Base-by-base conservation (phyloP, 2,113 vertebrate genomes). In the Labrus mixtus region DNA sequence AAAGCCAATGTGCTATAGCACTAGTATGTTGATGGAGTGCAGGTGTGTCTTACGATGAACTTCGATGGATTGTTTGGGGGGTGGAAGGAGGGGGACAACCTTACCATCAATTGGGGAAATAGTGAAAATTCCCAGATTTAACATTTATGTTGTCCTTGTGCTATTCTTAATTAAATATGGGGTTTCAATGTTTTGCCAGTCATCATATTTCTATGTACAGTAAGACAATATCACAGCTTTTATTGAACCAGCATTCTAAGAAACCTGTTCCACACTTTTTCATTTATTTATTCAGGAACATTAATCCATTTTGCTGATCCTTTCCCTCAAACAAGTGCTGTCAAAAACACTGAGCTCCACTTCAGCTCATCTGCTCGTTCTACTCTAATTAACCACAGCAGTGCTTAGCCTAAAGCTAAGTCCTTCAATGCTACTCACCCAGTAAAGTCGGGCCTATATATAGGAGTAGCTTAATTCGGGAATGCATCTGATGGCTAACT, bases 391-490 rank as follows among this genome's bases (percentile, higher is more conserved):
- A 61, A 25, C 45, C 51, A 39, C 57, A 62, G 67, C 23, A n/a
- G 36, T 61, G 69, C 20, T 15, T 69, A 6, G 59, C 66, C 69
- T 61, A n/a, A 43, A 48, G 71, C 41, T 13, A 29, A 59, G 72
- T 56, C 50, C 54, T 55, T 39, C 36, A 43, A 15, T 55, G 11
- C 51, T 36, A 25, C 54, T 45, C 46, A 37, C 23, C 13, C 60
- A 37, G 50, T 12, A 48, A 67, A 29, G 17, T 41, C 3, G 0
- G 17, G 48, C 29, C 36, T 58, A 37, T 57, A 74, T 25, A 54
- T 62, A 1, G 60, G 25, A 2, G 54, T n/a, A 6, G 8, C 17
- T 13, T 54, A 41, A 33, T 41, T 50, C 48, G 10, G 29, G 10
- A 58, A 39, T 63, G 29, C 10, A 2, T 67, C 36, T 41, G 46